Conservation (phyloP, 2,113 vertebrate species). For the Sinocyclocheilus anophthalmus region DNA sequence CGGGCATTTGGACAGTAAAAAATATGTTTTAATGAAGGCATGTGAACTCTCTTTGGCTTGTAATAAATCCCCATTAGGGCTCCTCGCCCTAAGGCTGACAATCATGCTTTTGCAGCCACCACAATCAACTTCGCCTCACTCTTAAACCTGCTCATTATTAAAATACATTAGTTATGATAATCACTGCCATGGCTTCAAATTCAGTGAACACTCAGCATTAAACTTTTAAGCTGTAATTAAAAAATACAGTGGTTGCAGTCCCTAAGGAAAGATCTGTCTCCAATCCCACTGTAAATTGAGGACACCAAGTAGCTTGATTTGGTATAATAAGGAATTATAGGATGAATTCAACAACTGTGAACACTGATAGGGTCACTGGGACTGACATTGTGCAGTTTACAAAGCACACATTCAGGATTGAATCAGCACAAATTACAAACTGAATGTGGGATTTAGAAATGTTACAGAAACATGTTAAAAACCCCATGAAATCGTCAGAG, state of each 20-base stretch:
- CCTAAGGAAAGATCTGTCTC: conserved; percentile 67
- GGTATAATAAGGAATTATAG: conserved; percentile 75
- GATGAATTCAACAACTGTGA: conserved; percentile 72
- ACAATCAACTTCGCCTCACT: conserved; percentile 50
- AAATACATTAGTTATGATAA: conserved; percentile 70
- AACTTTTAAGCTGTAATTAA: conserved; percentile 72
- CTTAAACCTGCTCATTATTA: conserved; percentile 62
- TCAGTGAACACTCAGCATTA: conserved; percentile 64
- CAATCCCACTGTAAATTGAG: conserved; percentile 72
- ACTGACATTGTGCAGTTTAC: conserved; percentile 61
- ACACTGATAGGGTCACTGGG: conserved; percentile 61
- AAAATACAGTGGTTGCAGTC: conserved; percentile 56
- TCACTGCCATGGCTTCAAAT: conserved; percentile 61
- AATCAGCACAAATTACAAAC: conserved; percentile 53
- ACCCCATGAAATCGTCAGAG: background rate
- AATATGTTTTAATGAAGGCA: conserved; percentile 42
- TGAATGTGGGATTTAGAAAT: conserved; percentile 67
- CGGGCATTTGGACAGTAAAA: conserved; percentile 23
- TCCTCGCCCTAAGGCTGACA: conserved; percentile 44
- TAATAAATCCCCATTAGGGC: conserved; percentile 48
- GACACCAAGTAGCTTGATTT: conserved; percentile 72
- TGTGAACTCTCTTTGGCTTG: conserved; percentile 37
- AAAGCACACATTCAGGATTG: conserved; percentile 57
- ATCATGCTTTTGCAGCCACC: conserved; percentile 41
- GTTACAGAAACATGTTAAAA: conserved; percentile 35